Evolutionary conservation across 2,888 invertebrate species (phyloP), one percentile per base, ranked within the genome.

Genomic region (Lasiommata megera): DNA sequence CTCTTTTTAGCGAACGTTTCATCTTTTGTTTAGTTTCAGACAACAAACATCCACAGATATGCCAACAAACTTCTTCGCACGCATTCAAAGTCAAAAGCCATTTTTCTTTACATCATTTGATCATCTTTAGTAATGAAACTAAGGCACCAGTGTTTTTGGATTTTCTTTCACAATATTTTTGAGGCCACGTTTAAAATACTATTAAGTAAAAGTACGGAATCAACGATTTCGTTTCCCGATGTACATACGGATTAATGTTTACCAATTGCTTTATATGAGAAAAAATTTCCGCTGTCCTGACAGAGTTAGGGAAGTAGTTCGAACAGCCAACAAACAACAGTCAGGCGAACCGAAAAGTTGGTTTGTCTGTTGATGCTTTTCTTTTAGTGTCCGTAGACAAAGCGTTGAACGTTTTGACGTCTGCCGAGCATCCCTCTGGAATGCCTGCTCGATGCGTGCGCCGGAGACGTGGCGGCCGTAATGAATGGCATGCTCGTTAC

Each of bases 1-100:
- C 62, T 67, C 51, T 66, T 67, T 65, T 68, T 64, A 62, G 59
- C 55, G 50, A 41, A 28, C 53, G 67, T 67, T 70, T 72, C 77
- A 77, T 77, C 74, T 77, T 82, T 81, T 80, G 83, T 79, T 82
- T 71, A 76, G 76, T 78, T 77, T 72, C 68, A 73, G 71, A 72
- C 46, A 31, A 31, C 29, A 16, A 46, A 11, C 12, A 3, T 31
- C 1, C 16, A 46, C 16, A 46, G 46, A 31, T 8, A 1, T 31
- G 29, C 16, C 46, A 16, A 46, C 46, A 28, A 12, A 8, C 23
- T 23, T 23, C 23, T 23, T 3, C 23, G 2, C 5, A 23, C 23
- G 23, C 23, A 5, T 23, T 23, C 23, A 23, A 23, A 23, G 23
- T 23, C 23, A 5, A 23, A n/a, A n/a, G 2, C 5, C 23, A 2